These are phyloP conservation scores for Euphydryas editha DNA, from an alignment of 2,888 invertebrate species.

Conservation along the genomic window DNA sequence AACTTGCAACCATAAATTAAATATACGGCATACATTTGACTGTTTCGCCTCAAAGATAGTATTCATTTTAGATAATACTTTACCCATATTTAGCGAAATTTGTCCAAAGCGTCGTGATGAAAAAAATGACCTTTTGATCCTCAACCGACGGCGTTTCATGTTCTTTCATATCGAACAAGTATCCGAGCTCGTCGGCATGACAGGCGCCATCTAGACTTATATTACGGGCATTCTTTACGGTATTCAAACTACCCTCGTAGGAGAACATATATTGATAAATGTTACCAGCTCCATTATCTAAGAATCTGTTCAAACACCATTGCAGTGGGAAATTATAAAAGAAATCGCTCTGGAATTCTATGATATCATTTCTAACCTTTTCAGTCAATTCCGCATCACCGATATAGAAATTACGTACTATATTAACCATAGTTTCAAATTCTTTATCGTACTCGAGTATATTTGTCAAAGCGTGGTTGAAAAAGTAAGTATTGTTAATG, in stretches of 20 bases:
- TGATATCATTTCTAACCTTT: slow-evolving; percentile 44
- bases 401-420: slow-evolving; percentile 56
- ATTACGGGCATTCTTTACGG: slow-evolving; percentile 42
- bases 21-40: too few relatives aligned
- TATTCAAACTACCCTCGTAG: slow-evolving; percentile 55
- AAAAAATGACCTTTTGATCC: slow-evolving; percentile 58
- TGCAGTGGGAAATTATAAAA: slow-evolving; percentile 55
- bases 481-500: slow-evolving; percentile 36
- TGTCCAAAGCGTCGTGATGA: slow-evolving; percentile 67
- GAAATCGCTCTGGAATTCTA: slow-evolving; percentile 59
- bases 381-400: slow-evolving; percentile 52
- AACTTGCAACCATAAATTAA: too few relatives aligned
- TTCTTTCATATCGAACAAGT: slow-evolving; percentile 54
- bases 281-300: slow-evolving; percentile 33
- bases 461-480: slow-evolving; percentile 34
- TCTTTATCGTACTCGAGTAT: slow-evolving; percentile 49
- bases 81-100: slow-evolving; percentile 69
- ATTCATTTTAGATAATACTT: slow-evolving; percentile 8
- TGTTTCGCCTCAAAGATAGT: too few relatives aligned
- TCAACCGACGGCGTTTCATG: slow-evolving; percentile 35
- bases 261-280: slow-evolving; percentile 64
- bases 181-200: slow-evolving; percentile 62
- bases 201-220: slow-evolving; percentile 48
- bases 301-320: slow-evolving; percentile 49
- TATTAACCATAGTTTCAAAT: slow-evolving; percentile 44